Evolutionary conservation across 2,113 vertebrate species (phyloP), one percentile per base, ranked within the genome.

Genomic region (Pomatorhinus ruficollis): DNA sequence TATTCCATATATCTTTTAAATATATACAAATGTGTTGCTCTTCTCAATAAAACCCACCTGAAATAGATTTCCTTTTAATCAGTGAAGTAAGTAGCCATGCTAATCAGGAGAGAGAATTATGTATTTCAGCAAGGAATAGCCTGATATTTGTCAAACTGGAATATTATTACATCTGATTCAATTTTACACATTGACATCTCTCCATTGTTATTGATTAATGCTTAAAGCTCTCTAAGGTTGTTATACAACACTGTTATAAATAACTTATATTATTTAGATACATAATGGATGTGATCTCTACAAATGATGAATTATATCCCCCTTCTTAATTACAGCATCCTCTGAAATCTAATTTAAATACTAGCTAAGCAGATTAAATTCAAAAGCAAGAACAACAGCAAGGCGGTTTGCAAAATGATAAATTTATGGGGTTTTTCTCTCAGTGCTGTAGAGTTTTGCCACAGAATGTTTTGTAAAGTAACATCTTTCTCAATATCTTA

Each of bases 221-320:
- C 49, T 53, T 87, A 89, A 79, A 94, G 83, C 18, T 50, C 56
- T 63, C 70, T 63, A 40, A 88, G 66, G 52, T 47, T 89, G 17
- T 76, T 89, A 76, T 21, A 74, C 60, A 94, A 64, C n/a, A 65
- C 47, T 49, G 30, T 57, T 82, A 66, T 35, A 91, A 91, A 94
- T 86, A 95, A 79, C 42, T 93, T 89, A 12, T 39, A 54, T 88
- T 82, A 82, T 91, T 93, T 87, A 75, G 44, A 87, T 66, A 49
- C 35, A 30, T 86, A 83, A 81, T 61, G 31, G 45, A 87, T 87
- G 47, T 49, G 35, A 69, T 74, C 21, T 88, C 50, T 71, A n/a
- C 60, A 88, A 77, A 63, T 66, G 17, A 74, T 75, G 25, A 89
- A 89, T 70, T 94, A 59, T 83, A 71, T 81, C 60, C 17, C 25